Evolutionary conservation across 2,888 invertebrate genomes (phyloP).

Genomic region (Drosophila bunnanda): DNA sequence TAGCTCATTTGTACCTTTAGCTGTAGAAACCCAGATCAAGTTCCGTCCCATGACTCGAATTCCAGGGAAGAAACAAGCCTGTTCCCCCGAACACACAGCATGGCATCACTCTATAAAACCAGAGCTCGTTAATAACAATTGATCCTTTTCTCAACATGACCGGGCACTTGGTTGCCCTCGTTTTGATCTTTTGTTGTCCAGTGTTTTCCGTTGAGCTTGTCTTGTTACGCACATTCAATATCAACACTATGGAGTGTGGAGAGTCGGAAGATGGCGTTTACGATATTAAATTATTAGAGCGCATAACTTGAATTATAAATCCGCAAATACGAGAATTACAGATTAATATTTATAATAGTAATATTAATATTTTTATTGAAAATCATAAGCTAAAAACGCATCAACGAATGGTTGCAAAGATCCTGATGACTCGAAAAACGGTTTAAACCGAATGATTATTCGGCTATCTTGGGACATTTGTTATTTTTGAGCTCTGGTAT

Average conservation of each 20-base stretch:
- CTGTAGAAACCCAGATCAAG: slow-evolving; percentile 24
- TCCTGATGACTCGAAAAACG: not conserved
- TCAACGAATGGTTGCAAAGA: not conserved
- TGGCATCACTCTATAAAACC: slow-evolving; percentile 41
- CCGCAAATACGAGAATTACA: not conserved
- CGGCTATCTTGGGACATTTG: no score
- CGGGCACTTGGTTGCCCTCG: not conserved
- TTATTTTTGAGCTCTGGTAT: slow-evolving; percentile 1
- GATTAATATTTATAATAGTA: not conserved
- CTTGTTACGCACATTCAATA: not conserved
- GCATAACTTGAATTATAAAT: not conserved
- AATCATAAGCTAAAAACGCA: not conserved
- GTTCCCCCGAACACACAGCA: slow-evolving; percentile 51
- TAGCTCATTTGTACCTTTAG: slow-evolving; percentile 28
- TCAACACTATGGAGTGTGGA: not conserved
- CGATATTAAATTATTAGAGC: not conserved
- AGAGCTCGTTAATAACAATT: slow-evolving; percentile 5
- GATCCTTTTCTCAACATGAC: slow-evolving; percentile 4
- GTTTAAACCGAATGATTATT: not conserved
- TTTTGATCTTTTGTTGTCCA: not conserved
- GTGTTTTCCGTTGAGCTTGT: not conserved
- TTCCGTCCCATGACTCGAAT: not conserved
- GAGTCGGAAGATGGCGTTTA: not conserved
- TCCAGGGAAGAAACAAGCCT: slow-evolving; percentile 32
- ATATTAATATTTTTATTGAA: not conserved